Percentiles rank a stretch among this genome's conserved stretches.
Conservation (phyloP, 2,113 vertebrate species). For the Phrynocephalus versicolor region DNA sequence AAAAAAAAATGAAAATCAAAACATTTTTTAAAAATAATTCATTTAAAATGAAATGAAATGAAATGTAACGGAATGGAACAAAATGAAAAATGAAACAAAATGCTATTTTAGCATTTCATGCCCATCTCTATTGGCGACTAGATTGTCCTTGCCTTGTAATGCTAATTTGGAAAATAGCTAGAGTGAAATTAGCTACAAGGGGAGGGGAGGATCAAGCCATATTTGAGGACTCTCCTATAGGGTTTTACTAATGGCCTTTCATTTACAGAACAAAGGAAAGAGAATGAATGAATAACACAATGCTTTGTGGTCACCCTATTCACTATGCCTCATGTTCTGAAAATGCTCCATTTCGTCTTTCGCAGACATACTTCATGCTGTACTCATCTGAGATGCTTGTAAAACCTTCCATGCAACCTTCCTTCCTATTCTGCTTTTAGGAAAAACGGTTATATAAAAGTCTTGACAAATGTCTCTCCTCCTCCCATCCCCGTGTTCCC, state of each 20-base stretch:
- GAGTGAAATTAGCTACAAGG: neutral
- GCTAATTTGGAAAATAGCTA: neutral
- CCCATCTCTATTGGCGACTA: neutral
- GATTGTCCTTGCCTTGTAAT: neutral
- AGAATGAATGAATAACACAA: neutral
- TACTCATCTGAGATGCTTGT: neutral
- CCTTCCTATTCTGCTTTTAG: neutral
- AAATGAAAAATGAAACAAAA: no score
- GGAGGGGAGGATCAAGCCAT: neutral
- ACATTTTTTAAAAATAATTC: no score
- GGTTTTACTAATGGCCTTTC: neutral
- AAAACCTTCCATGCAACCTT: neutral
- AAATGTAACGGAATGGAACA: no score
- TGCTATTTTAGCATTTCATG: no score
- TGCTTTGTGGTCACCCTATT: neutral
- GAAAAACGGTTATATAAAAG: neutral
- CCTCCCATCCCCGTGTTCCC: neutral
- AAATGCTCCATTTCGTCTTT: slow-evolving; percentile 10
- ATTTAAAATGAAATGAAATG: no score
- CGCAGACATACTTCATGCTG: neutral
- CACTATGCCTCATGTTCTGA: neutral
- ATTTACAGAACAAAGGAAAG: neutral
- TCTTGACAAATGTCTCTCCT: neutral
- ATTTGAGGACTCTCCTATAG: neutral
- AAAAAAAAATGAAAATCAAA: no score